Evolutionary conservation across 2,797 vertebrate species (phyloP).

Genomic region (Okamejei kenojei): DNA sequence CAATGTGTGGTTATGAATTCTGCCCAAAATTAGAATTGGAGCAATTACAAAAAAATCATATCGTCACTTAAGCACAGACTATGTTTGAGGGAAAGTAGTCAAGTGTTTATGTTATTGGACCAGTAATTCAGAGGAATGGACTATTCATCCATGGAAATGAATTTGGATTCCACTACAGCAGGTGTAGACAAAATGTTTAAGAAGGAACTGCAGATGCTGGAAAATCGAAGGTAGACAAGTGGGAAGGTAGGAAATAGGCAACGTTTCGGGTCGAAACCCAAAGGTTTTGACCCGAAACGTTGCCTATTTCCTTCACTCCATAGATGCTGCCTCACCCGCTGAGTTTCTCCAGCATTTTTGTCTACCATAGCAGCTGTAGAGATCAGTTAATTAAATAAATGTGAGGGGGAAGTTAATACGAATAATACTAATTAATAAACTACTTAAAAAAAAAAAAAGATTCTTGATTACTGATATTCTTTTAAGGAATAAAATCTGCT

Average conservation of each 20-base stretch:
- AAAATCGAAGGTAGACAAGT: no score
- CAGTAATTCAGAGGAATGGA: background rate
- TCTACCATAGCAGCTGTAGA: no score
- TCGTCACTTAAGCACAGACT: background rate
- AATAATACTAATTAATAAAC: background rate
- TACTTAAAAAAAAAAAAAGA: background rate
- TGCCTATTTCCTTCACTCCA: no score
- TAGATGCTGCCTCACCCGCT: no score
- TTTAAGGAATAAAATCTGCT: background rate
- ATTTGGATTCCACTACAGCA: background rate
- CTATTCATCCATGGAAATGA: background rate
- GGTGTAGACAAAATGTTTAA: no score
- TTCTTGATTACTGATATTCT: background rate
- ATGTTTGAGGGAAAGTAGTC: background rate
- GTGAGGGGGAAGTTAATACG: background rate
- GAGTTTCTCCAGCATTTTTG: no score
- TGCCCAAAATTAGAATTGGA: background rate
- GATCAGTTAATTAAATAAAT: background rate
- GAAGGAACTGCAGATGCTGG: no score
- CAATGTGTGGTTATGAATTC: background rate
- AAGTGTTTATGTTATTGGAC: background rate
- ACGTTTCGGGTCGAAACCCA: no score
- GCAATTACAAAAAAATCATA: background rate
- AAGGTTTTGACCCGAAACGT: no score
- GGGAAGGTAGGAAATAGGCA: no score